A percentile compares a stretch with the other conserved stretches of the same genome.
These are phyloP conservation scores for Pollenia angustigena DNA, from an alignment of 2,888 invertebrate species.

Conservation along the genomic window DNA sequence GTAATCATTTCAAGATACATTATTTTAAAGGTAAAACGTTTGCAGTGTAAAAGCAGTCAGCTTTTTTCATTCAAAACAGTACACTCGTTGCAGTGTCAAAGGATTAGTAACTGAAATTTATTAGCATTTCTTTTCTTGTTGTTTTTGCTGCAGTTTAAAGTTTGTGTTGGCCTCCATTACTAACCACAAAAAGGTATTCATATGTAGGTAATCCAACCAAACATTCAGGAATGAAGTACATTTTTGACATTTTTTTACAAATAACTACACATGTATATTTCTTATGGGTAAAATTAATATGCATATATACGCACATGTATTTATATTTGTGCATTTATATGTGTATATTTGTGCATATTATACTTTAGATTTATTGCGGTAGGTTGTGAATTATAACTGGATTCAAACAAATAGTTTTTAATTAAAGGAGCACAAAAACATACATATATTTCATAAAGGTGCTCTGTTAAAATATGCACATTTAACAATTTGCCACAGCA, in stretches of 20 bases:
- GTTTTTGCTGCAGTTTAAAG: slow-evolving; percentile 5
- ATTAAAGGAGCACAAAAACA: slow-evolving; percentile 65
- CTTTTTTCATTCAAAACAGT: slow-evolving; percentile 13
- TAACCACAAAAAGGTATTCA: slow-evolving; percentile 17
- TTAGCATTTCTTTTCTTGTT: slow-evolving; percentile 62
- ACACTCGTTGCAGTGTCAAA: slow-evolving; percentile 70
- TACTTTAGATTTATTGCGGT: slow-evolving; percentile 70
- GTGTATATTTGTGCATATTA: neutral
- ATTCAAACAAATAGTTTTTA: slow-evolving; percentile 70
- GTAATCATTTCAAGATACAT: slow-evolving; percentile 64
- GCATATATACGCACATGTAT: neutral
- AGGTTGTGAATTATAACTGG: slow-evolving; percentile 72
- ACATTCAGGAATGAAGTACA: slow-evolving; percentile 17
- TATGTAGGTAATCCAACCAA: neutral
- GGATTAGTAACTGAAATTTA: slow-evolving; percentile 74
- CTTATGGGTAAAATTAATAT: neutral
- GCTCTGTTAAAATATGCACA: slow-evolving; percentile 18
- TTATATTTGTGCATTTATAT: neutral
- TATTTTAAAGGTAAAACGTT: slow-evolving; percentile 33
- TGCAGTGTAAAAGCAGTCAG: slow-evolving; percentile 29
- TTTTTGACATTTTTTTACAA: slow-evolving; percentile 23
- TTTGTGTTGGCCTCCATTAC: slow-evolving; percentile 16
- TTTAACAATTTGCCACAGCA: slow-evolving; percentile 64
- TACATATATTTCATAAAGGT: slow-evolving; percentile 56
- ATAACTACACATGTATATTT: neutral